Evolutionary conservation across 1,140 invertebrate genomes (phyloP).

Genomic region (Zaprionus nigranus): DNA sequence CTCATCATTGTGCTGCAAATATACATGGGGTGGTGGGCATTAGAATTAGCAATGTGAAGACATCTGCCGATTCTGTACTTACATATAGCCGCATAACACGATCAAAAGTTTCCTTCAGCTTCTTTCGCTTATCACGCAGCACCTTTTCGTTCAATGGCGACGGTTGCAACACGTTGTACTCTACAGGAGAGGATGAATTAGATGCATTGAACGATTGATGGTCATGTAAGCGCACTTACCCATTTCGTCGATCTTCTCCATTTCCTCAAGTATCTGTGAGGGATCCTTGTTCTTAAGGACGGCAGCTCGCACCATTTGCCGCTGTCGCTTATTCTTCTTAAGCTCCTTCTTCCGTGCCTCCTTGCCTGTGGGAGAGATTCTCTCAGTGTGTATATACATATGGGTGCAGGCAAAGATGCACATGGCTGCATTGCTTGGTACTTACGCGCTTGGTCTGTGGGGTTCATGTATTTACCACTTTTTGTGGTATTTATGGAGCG

Average conservation of each 20-base stretch:
- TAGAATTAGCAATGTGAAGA: neutral
- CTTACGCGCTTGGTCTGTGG: slow-evolving; percentile 98
- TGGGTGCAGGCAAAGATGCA: neutral
- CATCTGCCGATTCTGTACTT: slow-evolving; percentile 86
- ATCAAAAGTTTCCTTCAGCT: slow-evolving; percentile 97
- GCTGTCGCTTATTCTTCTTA: slow-evolving; percentile 99
- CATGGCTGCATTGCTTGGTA: slow-evolving; percentile 71
- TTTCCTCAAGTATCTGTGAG: slow-evolving; percentile 95
- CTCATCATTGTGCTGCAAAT: slow-evolving; percentile 96
- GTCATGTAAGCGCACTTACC: slow-evolving; percentile 86
- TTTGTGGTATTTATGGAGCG: slow-evolving; percentile 99
- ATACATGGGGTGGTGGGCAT: slow-evolving; percentile 45
- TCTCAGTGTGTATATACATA: slow-evolving; percentile 6
- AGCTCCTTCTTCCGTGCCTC: slow-evolving; percentile 98
- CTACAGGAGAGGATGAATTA: slow-evolving; percentile 85
- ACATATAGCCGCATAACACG: slow-evolving; percentile 98
- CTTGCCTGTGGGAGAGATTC: slow-evolving; percentile 89
- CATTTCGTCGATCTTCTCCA: slow-evolving; percentile 99
- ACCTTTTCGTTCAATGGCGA: slow-evolving; percentile 98
- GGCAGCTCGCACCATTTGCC: slow-evolving; percentile 96
- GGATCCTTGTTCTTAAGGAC: slow-evolving; percentile 99
- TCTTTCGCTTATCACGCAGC: slow-evolving; percentile 97
- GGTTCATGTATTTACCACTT: slow-evolving; percentile 99
- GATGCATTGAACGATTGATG: slow-evolving; percentile 15
- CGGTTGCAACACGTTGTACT: slow-evolving; percentile 97